Base-by-base conservation (phyloP, 2,797 vertebrate species). In the Nyctibius grandis region DNA sequence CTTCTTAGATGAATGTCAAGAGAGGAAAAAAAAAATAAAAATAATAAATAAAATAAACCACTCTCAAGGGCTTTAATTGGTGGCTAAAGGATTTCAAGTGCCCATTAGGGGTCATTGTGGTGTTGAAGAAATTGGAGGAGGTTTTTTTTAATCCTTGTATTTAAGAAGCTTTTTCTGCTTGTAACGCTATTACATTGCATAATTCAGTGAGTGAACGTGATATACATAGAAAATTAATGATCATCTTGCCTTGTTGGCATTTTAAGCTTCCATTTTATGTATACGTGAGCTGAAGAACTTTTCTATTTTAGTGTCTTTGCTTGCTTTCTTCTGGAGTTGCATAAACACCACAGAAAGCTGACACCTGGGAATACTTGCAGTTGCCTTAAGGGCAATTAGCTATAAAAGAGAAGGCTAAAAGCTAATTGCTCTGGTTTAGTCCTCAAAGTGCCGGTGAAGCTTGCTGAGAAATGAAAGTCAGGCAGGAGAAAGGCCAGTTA, bases 381-480 rank as follows among this genome's bases (percentile, higher is more conserved):
- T 83, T 92, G 86, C 92, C 95, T 94, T 94, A 68, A 92, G 86
- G 86, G 84, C 88, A 94, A 94, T 94, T 88, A 95, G 56, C 86
- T 89, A 83, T 80, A 91, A 96, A 95, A 93, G 81, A 69, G 1
- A 67, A 44, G 92, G 47, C 88, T 95, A 94, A 95, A 96, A 96
- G 96, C 81, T 95, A 95, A 95, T 91, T 97, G 75, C 78, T 89
- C 40, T 88, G 44, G 47, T 83, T 91, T 88, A 91, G 78, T 64
- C 78, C 72, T 95, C 40, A 77, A 94, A 93, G 72, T 45, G 67
- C 75, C 77, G 78, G 84, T 83, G 74, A 63, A 74, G 47, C 51
- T 88, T 84, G 47, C 56, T 91, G 78, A 80, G 84, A 91, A 96
- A 74, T 80, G 11, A 26, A 90, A 93, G 63, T 38, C 67, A 85